phyloP scores from a whole-genome alignment of 2,888 invertebrate species.

The Scaptomyza flava region DNA sequence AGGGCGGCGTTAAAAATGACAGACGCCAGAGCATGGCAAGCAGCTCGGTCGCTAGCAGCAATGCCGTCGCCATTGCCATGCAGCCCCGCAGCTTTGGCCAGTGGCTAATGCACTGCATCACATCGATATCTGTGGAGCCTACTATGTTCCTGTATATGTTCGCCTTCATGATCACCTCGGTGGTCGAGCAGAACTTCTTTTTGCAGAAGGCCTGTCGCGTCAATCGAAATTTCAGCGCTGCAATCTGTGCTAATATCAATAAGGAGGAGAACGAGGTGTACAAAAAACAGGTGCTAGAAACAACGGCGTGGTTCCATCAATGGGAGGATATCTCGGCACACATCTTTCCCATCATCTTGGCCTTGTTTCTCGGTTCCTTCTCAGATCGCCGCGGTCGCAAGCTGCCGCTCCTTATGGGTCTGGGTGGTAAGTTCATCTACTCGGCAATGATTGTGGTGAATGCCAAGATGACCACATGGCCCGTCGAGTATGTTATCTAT shows the following conservation, averaged over 20 bases:
- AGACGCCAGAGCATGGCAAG: conserved; percentile 50
- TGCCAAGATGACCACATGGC: conserved; percentile 88
- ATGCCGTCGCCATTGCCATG: conserved; percentile 4
- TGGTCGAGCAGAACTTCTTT: conserved; percentile 92
- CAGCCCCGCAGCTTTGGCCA: conserved; percentile 20
- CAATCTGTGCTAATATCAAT: conserved; percentile 88
- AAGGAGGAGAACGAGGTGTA: conserved; percentile 85
- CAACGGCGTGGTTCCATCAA: conserved; percentile 90
- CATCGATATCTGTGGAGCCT: conserved; percentile 91
- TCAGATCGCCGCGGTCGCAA: conserved; percentile 92
- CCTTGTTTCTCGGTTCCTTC: conserved; percentile 92
- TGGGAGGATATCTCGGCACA: conserved; percentile 92
- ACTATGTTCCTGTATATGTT: conserved; percentile 95
- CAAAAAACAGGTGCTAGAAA: conserved; percentile 90
- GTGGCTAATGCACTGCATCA: conserved; percentile 33
- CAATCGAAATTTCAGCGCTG: conserved; percentile 88
- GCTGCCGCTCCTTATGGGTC: conserved; percentile 89
- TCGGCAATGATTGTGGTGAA: conserved; percentile 91
- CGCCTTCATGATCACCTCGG: conserved; percentile 92
- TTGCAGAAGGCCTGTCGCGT: conserved; percentile 91
- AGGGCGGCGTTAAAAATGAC: conserved; percentile 51
- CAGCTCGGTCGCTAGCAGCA: conserved; percentile 39
- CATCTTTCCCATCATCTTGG: conserved; percentile 90
- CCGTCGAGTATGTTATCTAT: conserved; percentile 90
- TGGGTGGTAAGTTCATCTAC: conserved; percentile 90